Evolutionary conservation across 2,888 invertebrate species (phyloP).

Genomic region (Diarsia brunnea): DNA sequence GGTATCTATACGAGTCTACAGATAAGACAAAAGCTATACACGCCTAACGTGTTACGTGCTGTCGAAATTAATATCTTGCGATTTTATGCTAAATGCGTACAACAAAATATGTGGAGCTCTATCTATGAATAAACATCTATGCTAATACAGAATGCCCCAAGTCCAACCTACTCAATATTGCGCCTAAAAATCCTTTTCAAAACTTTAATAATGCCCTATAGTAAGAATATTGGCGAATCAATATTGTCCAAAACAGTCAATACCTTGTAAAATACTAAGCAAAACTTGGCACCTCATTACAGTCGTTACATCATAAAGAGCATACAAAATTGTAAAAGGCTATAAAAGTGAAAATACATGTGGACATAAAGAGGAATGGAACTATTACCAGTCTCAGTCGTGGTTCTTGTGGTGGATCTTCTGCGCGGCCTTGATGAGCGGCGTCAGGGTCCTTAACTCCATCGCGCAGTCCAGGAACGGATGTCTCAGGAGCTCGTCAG

Average conservation of each 20-base stretch:
- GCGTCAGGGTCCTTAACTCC: constrained; percentile 95
- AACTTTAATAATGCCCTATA: constrained; percentile 58
- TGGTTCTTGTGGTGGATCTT: constrained; percentile 93
- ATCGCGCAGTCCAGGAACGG: constrained; percentile 95
- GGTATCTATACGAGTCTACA: constrained; percentile 77
- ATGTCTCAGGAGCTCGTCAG: constrained; percentile 94
- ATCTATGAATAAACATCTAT: constrained; percentile 60
- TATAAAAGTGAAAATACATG: constrained; percentile 78
- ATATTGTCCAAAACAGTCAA: constrained; percentile 58
- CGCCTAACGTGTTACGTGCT: constrained; percentile 71
- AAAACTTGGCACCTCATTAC: constrained; percentile 78
- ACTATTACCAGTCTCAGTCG: constrained; percentile 81
- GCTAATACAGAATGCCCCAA: constrained; percentile 57
- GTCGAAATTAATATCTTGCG: constrained; percentile 76
- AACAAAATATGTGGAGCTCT: constrained; percentile 49
- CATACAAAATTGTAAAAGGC: constrained; percentile 78
- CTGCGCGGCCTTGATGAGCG: constrained; percentile 97
- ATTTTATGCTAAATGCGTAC: constrained; percentile 66
- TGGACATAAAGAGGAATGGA: constrained; percentile 75
- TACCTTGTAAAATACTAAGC: constrained; percentile 63
- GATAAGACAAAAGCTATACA: constrained; percentile 79
- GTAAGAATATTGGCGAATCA: constrained; percentile 48
- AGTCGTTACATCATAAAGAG: constrained; percentile 70
- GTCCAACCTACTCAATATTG: constrained; percentile 32
- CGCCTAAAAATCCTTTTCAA: constrained; percentile 45